Evolutionary conservation across 2,797 vertebrate species (phyloP), one percentile per base, ranked within the genome.

Genomic region (Cuniculus paca): DNA sequence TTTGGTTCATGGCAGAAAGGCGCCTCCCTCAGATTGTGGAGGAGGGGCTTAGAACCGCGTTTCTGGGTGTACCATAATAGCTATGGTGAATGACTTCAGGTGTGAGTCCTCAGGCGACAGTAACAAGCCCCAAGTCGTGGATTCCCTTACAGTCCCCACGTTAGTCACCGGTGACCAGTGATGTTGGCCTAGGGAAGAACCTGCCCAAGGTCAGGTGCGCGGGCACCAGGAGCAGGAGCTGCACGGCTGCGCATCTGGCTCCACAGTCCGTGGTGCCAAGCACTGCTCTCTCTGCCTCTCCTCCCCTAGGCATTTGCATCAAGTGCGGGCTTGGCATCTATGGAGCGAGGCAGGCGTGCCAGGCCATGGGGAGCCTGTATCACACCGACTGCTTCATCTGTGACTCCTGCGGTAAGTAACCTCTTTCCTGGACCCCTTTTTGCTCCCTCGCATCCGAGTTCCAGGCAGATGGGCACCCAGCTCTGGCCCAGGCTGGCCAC

Each of bases 331-430:
- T 99, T 95, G 99, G 99, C 56, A 99, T 99, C 79, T 99, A 99
- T 28, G 99, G 99, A 98, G 99, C 99, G 28, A 99, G 99, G 97
- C 99, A 99, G 94, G 99, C 99, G 19, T 99, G 99, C 98, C 99
- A 99, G 98, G 99, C 99, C 5, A 99, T 99, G 99, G 99, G 99
- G 83, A 99, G 99, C 98, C 99, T 99, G 79, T 99, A 99, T 95
- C 99, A 99, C 98, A 99, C 99, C 39, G 99, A 99, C 98, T 99
- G 99, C 98, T 99, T 99, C 99, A 99, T 99, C 63, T 99, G 99
- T 98, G 99, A 99, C 98, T 99, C 99, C 88, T 99, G 99, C 92
- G 99, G 99, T 99, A 98, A 99, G 99, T 99, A 48, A 60, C 87
- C 90, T 26, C 77, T 74, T 31, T 72, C 0, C 0, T 6, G 14